These are phyloP conservation scores for Zaprionus africanus DNA, from an alignment of 1,140 invertebrate species.

Conservation along the genomic window DNA sequence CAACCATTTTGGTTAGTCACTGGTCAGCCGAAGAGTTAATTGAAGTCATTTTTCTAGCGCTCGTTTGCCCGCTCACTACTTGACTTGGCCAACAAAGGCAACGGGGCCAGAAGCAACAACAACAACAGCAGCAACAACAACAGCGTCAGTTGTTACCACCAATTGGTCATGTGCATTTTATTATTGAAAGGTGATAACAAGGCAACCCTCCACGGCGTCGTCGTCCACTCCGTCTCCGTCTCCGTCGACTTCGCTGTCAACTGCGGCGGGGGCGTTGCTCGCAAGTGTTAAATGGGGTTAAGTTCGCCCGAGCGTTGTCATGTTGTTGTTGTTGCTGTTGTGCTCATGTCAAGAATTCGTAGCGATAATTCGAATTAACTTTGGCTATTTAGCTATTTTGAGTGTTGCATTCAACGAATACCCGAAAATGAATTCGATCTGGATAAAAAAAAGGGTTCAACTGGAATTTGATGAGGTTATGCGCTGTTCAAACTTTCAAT, in stretches of 20 bases:
- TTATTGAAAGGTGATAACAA: slow-evolving; percentile 80
- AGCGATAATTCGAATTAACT: slow-evolving; percentile 12
- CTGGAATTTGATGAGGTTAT: background rate
- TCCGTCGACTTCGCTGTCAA: background rate
- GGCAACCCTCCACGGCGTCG: slow-evolving; percentile 16
- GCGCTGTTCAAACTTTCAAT: background rate
- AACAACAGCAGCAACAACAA: background rate
- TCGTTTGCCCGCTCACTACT: slow-evolving; percentile 50
- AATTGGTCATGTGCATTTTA: slow-evolving; percentile 61
- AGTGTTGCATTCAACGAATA: background rate
- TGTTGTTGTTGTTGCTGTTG: slow-evolving; percentile 19
- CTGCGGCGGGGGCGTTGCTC: slow-evolving; percentile 40
- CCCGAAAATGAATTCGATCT: background rate
- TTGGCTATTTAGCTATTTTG: slow-evolving; percentile 9
- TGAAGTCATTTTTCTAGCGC: slow-evolving; percentile 80
- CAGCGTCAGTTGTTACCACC: slow-evolving; percentile 31
- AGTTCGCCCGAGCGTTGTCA: slow-evolving; percentile 55
- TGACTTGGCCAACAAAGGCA: slow-evolving; percentile 34
- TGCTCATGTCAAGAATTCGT: slow-evolving; percentile 26
- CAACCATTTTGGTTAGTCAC: slow-evolving; percentile 73
- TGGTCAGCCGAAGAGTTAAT: slow-evolving; percentile 76
- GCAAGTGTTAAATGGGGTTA: slow-evolving; percentile 78
- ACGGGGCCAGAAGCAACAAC: background rate
- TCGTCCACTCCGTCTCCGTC: background rate
- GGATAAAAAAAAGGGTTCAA: background rate